Conservation (phyloP, 92 coral and sea anemone species). For the Epizoanthus ramosus region DNA sequence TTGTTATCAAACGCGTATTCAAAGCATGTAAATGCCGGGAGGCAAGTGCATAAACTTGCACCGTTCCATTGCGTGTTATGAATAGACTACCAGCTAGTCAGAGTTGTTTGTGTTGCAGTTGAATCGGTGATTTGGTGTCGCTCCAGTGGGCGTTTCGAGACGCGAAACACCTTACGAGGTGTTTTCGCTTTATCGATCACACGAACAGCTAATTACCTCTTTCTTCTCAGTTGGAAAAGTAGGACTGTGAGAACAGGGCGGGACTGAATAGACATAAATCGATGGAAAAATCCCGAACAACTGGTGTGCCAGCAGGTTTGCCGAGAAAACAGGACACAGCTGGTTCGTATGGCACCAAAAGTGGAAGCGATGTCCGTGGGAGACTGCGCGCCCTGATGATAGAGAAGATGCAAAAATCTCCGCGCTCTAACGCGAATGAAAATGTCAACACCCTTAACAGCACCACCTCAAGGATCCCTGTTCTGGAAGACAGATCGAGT, state of each 20-base stretch:
- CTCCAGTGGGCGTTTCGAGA: slow-evolving; percentile 18
- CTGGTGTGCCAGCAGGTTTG: background rate
- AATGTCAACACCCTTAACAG: slow-evolving; percentile 56
- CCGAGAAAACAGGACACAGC: background rate
- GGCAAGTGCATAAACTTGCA: background rate
- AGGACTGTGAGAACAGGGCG: slow-evolving; percentile 3
- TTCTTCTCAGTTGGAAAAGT: slow-evolving; percentile 1
- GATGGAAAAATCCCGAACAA: slow-evolving; percentile 10
- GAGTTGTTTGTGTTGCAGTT: slow-evolving; percentile 15
- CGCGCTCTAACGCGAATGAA: slow-evolving; percentile 44
- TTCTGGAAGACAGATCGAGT: slow-evolving; percentile 25
- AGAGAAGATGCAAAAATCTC: slow-evolving; percentile 49
- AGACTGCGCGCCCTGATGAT: slow-evolving; percentile 55
- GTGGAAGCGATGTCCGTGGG: slow-evolving; percentile 35
- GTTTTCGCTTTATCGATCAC: background rate
- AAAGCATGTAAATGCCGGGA: slow-evolving; percentile 21
- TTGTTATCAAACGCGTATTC: slow-evolving; percentile 34
- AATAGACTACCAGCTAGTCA: slow-evolving; percentile 18
- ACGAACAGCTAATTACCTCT: background rate
- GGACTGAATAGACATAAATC: background rate
- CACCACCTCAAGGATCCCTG: slow-evolving; percentile 38
- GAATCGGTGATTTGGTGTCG: slow-evolving; percentile 35
- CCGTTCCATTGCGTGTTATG: slow-evolving; percentile 19
- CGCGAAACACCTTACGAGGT: slow-evolving; percentile 12
- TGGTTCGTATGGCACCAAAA: background rate